Conservation (phyloP, 1,140 invertebrate species). For the Micrasema longulum region DNA sequence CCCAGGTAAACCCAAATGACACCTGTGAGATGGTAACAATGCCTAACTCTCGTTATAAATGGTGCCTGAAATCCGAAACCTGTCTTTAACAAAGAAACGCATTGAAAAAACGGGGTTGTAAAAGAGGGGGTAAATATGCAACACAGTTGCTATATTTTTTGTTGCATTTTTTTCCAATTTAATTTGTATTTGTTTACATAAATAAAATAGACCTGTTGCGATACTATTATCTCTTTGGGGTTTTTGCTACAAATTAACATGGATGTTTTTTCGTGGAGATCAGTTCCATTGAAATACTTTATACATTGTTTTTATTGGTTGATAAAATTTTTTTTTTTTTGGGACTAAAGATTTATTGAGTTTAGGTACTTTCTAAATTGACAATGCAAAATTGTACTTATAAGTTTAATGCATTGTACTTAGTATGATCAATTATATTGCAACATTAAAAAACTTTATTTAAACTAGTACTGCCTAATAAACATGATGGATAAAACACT, state of each 20-base stretch:
- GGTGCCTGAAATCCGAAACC: constrained; percentile 24
- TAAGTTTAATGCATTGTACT: too few relatives aligned
- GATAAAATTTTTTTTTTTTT: too few relatives aligned
- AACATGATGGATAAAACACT: too few relatives aligned
- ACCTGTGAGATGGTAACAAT: constrained; percentile 32
- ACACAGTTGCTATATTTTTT: constrained; percentile 31
- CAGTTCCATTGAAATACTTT: too few relatives aligned
- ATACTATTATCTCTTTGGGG: not conserved
- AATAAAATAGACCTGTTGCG: constrained; percentile 5
- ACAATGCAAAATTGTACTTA: too few relatives aligned
- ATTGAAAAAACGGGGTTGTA: constrained; percentile 5
- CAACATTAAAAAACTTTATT: too few relatives aligned
- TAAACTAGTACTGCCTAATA: too few relatives aligned
- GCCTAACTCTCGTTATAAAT: constrained; percentile 13
- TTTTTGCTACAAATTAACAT: constrained; percentile 1
- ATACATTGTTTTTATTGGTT: too few relatives aligned
- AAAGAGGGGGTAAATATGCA: constrained; percentile 18
- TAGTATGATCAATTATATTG: too few relatives aligned
- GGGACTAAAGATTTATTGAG: too few relatives aligned
- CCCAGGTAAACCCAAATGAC: constrained; percentile 31
- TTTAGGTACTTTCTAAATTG: too few relatives aligned
- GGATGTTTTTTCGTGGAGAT: not conserved
- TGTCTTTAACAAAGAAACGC: constrained; percentile 22
- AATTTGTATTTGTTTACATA: constrained; percentile 27
- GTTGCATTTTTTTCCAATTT: constrained; percentile 8